These are phyloP conservation scores for Rana temporaria DNA, from an alignment of 2,113 vertebrate species.

Conservation along the genomic window DNA sequence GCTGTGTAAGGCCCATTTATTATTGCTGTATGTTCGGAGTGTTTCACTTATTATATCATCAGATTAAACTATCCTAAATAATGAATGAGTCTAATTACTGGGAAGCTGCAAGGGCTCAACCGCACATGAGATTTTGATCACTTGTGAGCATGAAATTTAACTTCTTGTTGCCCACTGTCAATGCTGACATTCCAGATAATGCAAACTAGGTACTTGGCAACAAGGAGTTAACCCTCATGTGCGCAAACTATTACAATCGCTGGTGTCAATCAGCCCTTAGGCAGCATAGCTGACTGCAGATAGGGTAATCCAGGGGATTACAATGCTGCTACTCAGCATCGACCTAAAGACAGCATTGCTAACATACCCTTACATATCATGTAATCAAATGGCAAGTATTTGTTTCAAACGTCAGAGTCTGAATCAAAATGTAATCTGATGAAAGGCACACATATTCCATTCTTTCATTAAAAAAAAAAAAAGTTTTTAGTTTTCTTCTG, in stretches of 20 bases:
- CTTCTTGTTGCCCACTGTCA: too few relatives aligned
- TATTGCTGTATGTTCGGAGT: slow-evolving; percentile 45
- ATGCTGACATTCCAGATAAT: too few relatives aligned
- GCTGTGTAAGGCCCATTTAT: slow-evolving; percentile 58
- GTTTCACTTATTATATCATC: slow-evolving; percentile 59
- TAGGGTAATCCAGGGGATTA: slow-evolving; percentile 49
- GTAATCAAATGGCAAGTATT: background rate
- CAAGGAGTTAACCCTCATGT: too few relatives aligned
- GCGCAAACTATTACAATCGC: too few relatives aligned
- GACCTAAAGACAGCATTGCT: background rate
- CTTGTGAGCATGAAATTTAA: too few relatives aligned
- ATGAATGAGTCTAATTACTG: slow-evolving; percentile 57
- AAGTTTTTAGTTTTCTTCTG: too few relatives aligned
- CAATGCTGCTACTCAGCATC: background rate
- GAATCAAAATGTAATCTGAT: background rate
- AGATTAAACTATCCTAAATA: slow-evolving; percentile 57
- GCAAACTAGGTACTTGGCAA: too few relatives aligned
- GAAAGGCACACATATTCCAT: too few relatives aligned
- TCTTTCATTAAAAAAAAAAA: too few relatives aligned
- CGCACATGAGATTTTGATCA: too few relatives aligned
- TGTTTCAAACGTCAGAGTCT: background rate
- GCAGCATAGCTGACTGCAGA: slow-evolving; percentile 29
- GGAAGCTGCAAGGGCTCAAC: slow-evolving; percentile 21
- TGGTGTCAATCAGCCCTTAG: background rate
- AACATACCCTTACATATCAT: background rate